A percentile compares a stretch with the other conserved stretches of the same genome.
phyloP scores from a whole-genome alignment of 2,113 vertebrate genomes.

The Indri indri region DNA sequence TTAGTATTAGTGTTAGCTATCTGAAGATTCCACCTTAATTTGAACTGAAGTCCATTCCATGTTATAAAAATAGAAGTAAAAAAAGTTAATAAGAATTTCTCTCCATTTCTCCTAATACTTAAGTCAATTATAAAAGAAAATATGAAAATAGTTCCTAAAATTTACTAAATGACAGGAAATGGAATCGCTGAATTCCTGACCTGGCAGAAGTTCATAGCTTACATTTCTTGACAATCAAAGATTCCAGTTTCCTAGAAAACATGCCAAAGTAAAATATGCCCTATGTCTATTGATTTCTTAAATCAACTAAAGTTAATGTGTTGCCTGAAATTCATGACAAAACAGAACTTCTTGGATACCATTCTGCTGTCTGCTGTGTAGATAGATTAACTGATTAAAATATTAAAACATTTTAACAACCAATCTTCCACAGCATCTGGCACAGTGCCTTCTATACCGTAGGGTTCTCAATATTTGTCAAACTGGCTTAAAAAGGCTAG shows the following conservation, averaged over 20 bases:
- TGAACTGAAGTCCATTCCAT: constrained; percentile 6
- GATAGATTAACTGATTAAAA: neutral
- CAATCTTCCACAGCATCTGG: neutral
- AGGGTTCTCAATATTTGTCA: neutral
- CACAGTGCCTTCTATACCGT: neutral
- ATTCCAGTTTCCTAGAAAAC: neutral
- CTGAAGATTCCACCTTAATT: neutral
- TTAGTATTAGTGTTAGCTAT: neutral
- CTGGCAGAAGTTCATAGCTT: neutral
- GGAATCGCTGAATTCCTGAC: neutral
- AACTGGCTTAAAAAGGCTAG: neutral
- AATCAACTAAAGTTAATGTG: neutral
- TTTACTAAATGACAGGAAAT: neutral
- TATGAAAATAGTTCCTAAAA: constrained; percentile 18
- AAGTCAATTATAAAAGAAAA: constrained; percentile 19
- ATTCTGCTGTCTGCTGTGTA: neutral
- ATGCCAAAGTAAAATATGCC: neutral
- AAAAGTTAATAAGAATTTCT: constrained; percentile 32
- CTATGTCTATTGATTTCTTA: neutral
- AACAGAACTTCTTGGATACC: constrained; percentile 26
- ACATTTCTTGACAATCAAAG: neutral
- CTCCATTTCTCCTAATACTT: constrained; percentile 3
- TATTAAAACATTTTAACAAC: neutral
- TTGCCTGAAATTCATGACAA: constrained; percentile 12
- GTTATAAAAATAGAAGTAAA: constrained; percentile 17